phyloP scores from a whole-genome alignment of 2,113 vertebrate species.

The Gnathonemus echidnorhynchus region DNA sequence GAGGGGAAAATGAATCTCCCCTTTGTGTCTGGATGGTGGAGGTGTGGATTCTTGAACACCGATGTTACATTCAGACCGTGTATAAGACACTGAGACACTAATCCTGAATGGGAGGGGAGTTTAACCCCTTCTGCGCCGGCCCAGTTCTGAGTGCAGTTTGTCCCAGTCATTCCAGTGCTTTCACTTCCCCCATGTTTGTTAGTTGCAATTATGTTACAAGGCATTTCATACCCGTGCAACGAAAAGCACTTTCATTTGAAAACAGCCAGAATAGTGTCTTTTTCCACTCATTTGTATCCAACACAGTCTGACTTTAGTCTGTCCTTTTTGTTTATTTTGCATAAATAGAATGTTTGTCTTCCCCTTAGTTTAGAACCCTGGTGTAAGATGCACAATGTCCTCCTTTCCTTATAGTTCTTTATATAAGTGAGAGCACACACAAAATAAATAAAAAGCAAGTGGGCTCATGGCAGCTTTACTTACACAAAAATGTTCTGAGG shows the following conservation, averaged over 20 bases:
- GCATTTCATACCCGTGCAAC: neutral
- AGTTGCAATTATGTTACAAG: neutral
- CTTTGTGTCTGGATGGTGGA: constrained; percentile 44
- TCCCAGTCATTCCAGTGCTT: neutral
- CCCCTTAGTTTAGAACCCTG: neutral
- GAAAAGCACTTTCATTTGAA: neutral
- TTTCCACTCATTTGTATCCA: neutral
- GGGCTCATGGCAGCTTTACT: too few relatives aligned
- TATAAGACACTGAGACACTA: constrained; percentile 15
- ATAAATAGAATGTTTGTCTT: neutral
- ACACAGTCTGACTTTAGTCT: neutral
- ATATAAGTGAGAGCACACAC: neutral
- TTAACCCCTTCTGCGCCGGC: neutral
- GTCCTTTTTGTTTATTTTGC: neutral
- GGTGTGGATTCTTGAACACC: constrained; percentile 46
- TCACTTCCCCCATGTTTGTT: neutral
- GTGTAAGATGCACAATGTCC: neutral
- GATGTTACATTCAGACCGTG: constrained; percentile 47
- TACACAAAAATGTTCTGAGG: too few relatives aligned
- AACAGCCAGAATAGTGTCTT: neutral
- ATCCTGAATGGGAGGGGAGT: constrained; percentile 9
- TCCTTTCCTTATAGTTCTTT: neutral
- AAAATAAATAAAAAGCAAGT: neutral
- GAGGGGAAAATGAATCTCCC: constrained; percentile 42
- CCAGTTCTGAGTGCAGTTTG: neutral